Percentiles rank a stretch among this genome's conserved stretches.
These are phyloP conservation scores for Synanthedon tipuliformis DNA, from an alignment of 2,888 invertebrate genomes.

Conservation along the genomic window DNA sequence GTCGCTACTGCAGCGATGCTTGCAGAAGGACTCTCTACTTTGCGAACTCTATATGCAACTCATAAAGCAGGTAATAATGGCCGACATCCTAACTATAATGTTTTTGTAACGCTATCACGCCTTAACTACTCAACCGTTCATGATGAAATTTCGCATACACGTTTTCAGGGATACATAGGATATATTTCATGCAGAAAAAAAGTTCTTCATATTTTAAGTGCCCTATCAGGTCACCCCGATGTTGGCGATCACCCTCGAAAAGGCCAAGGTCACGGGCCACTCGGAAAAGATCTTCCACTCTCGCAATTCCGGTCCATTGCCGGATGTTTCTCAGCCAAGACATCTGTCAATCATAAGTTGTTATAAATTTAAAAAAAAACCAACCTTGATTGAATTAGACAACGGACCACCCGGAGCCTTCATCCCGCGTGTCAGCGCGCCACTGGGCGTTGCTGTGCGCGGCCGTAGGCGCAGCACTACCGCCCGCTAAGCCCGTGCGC, in stretches of 20 bases:
- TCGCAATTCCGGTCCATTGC: no score
- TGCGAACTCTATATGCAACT: slow-evolving; percentile 93
- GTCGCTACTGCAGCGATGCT: slow-evolving; percentile 88
- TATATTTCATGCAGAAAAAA: no score
- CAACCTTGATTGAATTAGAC: slow-evolving; percentile 75
- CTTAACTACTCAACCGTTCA: no score
- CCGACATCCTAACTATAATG: not conserved
- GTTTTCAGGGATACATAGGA: not conserved
- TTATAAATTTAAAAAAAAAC: no score
- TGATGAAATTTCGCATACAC: not conserved
- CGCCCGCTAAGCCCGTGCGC: slow-evolving; percentile 86
- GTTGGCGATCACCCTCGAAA: no score
- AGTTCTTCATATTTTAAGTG: no score
- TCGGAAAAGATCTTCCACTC: no score
- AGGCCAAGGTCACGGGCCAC: no score
- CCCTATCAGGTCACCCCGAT: no score
- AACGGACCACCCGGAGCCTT: slow-evolving; percentile 91
- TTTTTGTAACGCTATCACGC: not conserved
- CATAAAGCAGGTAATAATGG: slow-evolving; percentile 77
- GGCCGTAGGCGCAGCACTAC: slow-evolving; percentile 76
- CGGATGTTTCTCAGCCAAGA: no score
- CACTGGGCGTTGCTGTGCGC: slow-evolving; percentile 89
- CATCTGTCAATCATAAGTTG: no score
- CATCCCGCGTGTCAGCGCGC: slow-evolving; percentile 85
- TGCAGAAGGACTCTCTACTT: slow-evolving; percentile 88